Evolutionary conservation across 2,797 vertebrate species (phyloP).

Genomic region (Hapalemur alaotrensis): DNA sequence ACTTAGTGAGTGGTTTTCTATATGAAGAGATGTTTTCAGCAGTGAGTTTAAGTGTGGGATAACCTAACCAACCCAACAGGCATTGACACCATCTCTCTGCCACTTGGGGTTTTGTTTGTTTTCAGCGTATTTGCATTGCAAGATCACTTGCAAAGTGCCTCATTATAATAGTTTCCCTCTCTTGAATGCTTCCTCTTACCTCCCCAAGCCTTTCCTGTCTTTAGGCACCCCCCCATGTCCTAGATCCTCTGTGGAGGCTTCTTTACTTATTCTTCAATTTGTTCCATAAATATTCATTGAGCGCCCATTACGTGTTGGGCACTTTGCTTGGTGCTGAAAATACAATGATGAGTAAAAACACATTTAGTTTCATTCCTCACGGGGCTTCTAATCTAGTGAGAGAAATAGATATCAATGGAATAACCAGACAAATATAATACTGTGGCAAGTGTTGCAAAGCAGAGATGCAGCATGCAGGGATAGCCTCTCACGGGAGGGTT

Average conservation of each 20-base stretch:
- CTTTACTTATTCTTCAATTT: background rate
- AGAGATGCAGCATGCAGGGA: background rate
- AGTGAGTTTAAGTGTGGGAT: too few relatives aligned
- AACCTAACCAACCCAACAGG: too few relatives aligned
- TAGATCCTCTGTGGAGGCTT: background rate
- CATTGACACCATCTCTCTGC: background rate
- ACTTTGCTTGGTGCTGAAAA: background rate
- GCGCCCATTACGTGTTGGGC: too few relatives aligned
- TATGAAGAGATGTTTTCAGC: background rate
- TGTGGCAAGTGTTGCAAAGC: background rate
- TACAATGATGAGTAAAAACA: background rate
- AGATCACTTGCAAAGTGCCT: background rate
- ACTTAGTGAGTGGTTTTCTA: background rate
- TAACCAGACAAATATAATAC: background rate
- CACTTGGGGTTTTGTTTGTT: background rate
- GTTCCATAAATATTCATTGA: background rate
- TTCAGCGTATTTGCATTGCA: background rate
- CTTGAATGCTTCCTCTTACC: background rate
- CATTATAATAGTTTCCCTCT: background rate
- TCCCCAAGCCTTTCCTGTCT: background rate
- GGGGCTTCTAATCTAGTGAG: background rate
- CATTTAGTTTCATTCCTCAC: background rate
- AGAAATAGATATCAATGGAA: background rate
- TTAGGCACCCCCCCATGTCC: background rate
- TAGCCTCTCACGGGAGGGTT: background rate